Percentiles rank a stretch among this genome's conserved stretches.
phyloP scores from a whole-genome alignment of 1,140 invertebrate species.

The Triops cancriformis region DNA sequence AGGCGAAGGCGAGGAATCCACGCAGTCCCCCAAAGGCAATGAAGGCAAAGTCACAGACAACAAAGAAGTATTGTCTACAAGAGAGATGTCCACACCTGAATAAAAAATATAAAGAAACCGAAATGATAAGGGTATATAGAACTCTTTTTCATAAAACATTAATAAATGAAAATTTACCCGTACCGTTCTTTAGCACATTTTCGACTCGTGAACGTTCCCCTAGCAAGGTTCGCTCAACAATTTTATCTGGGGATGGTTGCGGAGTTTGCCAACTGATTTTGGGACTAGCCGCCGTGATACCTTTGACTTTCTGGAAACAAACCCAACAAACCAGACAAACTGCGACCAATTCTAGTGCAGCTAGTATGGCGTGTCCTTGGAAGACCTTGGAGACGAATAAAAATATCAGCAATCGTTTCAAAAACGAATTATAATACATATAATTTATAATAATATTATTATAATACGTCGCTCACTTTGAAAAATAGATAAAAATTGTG shows the following conservation, averaged over 20 bases:
- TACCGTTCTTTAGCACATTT: background rate
- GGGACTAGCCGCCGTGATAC: background rate
- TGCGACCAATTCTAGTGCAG: background rate
- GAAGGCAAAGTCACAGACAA: constrained; percentile 14
- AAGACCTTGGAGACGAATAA: background rate
- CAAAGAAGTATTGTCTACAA: constrained; percentile 25
- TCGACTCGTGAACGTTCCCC: background rate
- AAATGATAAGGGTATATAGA: constrained; percentile 21
- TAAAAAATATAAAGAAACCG: constrained; percentile 19
- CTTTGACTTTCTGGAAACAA: background rate
- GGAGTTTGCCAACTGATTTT: background rate
- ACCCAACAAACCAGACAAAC: background rate
- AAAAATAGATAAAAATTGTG: too few species aligned
- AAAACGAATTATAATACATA: background rate
- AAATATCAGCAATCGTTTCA: background rate
- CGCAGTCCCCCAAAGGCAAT: constrained; percentile 8
- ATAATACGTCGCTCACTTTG: too few species aligned
- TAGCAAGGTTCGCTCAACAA: background rate
- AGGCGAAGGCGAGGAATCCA: background rate
- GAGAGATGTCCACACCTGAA: constrained; percentile 24
- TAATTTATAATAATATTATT: too few species aligned
- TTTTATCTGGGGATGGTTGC: background rate
- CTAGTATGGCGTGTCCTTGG: background rate
- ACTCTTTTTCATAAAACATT: constrained; percentile 9
- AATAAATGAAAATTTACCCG: background rate